Conservation (phyloP, 2,797 vertebrate species). For the Myiothlypis chrysogaster region DNA sequence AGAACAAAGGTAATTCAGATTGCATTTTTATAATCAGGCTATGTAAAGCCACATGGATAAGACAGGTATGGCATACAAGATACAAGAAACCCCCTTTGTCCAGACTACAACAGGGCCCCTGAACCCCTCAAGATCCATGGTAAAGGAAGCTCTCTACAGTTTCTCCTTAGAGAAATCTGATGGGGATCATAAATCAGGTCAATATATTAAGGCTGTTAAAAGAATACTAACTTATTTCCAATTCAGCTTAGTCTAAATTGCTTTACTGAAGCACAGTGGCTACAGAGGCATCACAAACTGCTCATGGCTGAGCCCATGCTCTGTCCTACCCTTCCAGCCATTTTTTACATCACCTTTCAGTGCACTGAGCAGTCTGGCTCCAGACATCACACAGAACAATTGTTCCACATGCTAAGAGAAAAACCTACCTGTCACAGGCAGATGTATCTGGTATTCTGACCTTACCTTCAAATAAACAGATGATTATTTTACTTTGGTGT, state of each 20-base stretch:
- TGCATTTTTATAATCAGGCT: background rate
- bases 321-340: background rate
- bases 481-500: background rate
- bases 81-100: background rate
- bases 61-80: background rate
- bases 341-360: background rate
- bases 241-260: background rate
- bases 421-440: background rate
- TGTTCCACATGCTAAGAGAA: background rate
- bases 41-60: background rate
- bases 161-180: background rate
- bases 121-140: background rate
- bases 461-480: background rate
- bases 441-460: background rate
- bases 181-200: background rate
- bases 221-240: background rate
- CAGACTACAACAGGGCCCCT: background rate
- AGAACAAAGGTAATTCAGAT: background rate
- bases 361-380: background rate
- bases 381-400: background rate
- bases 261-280: background rate
- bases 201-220: background rate
- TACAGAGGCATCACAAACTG: background rate
- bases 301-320: fast-evolving
- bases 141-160: background rate